Percentiles rank a stretch among this genome's conserved stretches.
Evolutionary conservation across 2,888 invertebrate genomes (phyloP).

Genomic region (Exocentrus adspersus): DNA sequence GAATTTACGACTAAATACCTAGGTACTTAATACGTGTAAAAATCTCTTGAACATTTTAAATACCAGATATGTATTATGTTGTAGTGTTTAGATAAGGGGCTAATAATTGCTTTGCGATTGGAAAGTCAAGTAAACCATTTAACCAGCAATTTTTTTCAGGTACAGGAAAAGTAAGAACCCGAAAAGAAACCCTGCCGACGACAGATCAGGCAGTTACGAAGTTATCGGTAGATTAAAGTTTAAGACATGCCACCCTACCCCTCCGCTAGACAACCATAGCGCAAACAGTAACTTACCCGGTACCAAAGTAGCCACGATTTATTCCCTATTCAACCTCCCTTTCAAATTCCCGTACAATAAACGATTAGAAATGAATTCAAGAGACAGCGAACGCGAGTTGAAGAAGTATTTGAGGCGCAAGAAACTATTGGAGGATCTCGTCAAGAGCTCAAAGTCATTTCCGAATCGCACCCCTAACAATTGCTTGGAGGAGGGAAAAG

Average conservation of each 20-base stretch:
- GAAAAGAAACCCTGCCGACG: constrained; percentile 38
- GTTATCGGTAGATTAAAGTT: constrained; percentile 40
- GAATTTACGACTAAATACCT: too few species aligned
- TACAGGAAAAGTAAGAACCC: constrained; percentile 37
- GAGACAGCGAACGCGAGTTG: background rate
- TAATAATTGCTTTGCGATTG: too few species aligned
- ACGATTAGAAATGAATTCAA: background rate
- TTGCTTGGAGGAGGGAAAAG: background rate
- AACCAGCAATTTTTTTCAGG: constrained; percentile 12
- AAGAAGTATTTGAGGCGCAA: background rate
- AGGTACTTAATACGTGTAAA: too few species aligned
- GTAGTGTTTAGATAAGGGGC: too few species aligned
- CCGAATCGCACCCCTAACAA: background rate
- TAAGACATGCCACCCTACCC: constrained; percentile 28
- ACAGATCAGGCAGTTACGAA: constrained; percentile 47
- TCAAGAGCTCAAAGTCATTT: constrained; percentile 23
- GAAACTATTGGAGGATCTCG: background rate
- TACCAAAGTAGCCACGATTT: constrained; percentile 15
- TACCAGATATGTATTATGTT: background rate
- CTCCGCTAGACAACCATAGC: background rate
- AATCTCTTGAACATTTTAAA: background rate
- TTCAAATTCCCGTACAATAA: background rate
- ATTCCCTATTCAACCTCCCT: constrained; percentile 20
- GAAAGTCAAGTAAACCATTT: too few species aligned
- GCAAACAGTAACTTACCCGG: background rate